Evolutionary conservation across 2,113 vertebrate species (phyloP).

Genomic region (Apodemus speciosus): DNA sequence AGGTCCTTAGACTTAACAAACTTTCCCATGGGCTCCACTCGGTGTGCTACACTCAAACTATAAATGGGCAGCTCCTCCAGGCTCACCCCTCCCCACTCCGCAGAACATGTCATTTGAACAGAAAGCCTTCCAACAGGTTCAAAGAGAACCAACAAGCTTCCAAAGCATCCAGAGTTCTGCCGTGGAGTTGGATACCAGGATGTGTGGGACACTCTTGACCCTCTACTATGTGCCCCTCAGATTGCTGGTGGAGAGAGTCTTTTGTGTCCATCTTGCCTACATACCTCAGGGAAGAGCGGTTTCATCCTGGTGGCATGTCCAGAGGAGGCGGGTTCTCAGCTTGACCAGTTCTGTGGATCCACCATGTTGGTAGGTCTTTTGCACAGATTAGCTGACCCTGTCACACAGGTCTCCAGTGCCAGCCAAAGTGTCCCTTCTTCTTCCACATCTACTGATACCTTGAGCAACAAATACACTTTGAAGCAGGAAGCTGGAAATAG

Average conservation of each 20-base stretch:
- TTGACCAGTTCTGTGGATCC: slow-evolving; percentile 83
- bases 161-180: slow-evolving; percentile 88
- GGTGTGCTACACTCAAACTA: slow-evolving; percentile 86
- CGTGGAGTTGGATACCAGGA: slow-evolving; percentile 89
- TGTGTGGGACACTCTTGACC: slow-evolving; percentile 80
- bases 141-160: slow-evolving; percentile 87
- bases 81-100: slow-evolving; percentile 80
- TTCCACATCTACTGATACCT: slow-evolving; percentile 83
- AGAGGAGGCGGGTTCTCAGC: slow-evolving; percentile 84
- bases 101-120: slow-evolving; percentile 76
- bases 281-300: slow-evolving; percentile 84
- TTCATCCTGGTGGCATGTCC: slow-evolving; percentile 77
- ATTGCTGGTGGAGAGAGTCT: slow-evolving; percentile 83
- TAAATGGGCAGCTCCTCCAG: slow-evolving; percentile 87
- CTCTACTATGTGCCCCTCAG: slow-evolving; percentile 86
- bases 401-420: slow-evolving; percentile 85
- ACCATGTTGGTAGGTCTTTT: slow-evolving; percentile 76
- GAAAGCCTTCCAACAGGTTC: slow-evolving; percentile 82
- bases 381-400: slow-evolving; percentile 61
- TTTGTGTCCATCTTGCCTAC: slow-evolving; percentile 84
- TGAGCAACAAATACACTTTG: slow-evolving; percentile 77
- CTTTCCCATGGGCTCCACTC: slow-evolving; percentile 86
- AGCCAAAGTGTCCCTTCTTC: slow-evolving; percentile 86
- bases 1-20: slow-evolving; percentile 88
- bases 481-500: slow-evolving; percentile 79